These are phyloP conservation scores for Diploptera punctata DNA, from an alignment of 2,888 invertebrate species.

Conservation along the genomic window DNA sequence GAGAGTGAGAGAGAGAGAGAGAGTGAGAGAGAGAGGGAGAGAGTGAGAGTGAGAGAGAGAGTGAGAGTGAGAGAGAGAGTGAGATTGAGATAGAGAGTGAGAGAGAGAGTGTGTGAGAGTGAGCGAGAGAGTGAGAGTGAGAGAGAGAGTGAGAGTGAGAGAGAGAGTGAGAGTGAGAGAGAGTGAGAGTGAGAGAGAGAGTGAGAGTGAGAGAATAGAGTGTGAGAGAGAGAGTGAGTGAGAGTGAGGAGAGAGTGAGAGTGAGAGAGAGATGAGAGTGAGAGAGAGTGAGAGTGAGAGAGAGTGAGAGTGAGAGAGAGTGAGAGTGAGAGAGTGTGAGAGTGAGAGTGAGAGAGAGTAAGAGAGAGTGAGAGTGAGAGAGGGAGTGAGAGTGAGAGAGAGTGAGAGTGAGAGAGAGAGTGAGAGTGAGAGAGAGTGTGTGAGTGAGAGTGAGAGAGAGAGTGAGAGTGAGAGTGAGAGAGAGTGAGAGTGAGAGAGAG, in stretches of 20 bases:
- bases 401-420: not conserved
- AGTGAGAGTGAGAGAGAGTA: not conserved
- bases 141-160: not conserved
- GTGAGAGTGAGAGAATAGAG: not conserved
- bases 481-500: slow-evolving; percentile 1
- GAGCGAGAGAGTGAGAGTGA: not conserved
- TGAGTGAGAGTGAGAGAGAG: slow-evolving; percentile 1
- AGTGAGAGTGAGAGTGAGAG: not conserved
- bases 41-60: not conserved
- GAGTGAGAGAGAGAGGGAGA: no score
- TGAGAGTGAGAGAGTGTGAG: not conserved
- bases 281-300: not conserved
- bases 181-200: not conserved
- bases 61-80: not conserved
- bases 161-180: not conserved
- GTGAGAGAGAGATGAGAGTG: not conserved
- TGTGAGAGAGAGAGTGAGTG: not conserved
- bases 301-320: not conserved
- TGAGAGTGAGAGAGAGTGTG: slow-evolving; percentile 11
- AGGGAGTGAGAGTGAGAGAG: slow-evolving; percentile 2
- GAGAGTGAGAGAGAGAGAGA: no score
- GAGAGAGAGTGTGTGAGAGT: no score
- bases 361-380: slow-evolving; percentile 13
- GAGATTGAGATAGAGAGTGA: no score
- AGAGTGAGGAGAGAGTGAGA: not conserved